phyloP scores from a whole-genome alignment of 53 echinoderm and acorn worm genomes.

The Glandiceps talaboti region DNA sequence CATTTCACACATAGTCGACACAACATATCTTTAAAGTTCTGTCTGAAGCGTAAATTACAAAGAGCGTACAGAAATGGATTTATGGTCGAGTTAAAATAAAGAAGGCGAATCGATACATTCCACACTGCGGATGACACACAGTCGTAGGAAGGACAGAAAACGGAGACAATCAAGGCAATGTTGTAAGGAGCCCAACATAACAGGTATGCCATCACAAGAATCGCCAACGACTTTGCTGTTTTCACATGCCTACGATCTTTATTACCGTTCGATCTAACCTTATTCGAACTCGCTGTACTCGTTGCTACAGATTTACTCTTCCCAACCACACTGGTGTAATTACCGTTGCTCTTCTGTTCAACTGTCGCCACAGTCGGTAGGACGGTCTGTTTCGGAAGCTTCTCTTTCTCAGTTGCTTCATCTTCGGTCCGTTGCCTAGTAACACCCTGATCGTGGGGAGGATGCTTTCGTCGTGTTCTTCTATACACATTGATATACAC shows the following conservation, averaged over 20 bases:
- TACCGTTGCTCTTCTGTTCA: not conserved
- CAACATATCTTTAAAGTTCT: not conserved
- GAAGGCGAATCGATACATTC: not conserved
- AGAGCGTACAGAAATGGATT: not conserved
- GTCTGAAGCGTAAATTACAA: not conserved
- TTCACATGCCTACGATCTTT: slow-evolving; percentile 9
- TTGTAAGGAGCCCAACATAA: not conserved
- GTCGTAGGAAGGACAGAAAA: not conserved
- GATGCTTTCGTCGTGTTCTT: not conserved
- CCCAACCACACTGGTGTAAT: not conserved
- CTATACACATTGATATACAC: not conserved
- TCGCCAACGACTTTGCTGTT: not conserved
- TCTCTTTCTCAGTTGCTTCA: not conserved
- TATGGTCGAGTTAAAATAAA: not conserved
- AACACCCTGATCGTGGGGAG: slow-evolving; percentile 7
- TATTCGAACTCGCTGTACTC: not conserved
- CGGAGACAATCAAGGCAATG: not conserved
- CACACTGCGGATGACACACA: not conserved
- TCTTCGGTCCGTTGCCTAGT: slow-evolving; percentile 6
- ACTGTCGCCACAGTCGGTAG: not conserved
- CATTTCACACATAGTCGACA: not conserved
- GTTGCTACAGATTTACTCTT: not conserved
- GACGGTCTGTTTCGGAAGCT: not conserved
- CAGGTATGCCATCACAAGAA: not conserved
- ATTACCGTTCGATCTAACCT: not conserved